Evolutionary conservation across 2,797 vertebrate genomes (phyloP), one percentile per base, ranked within the genome.

Genomic region (Sciurus carolinensis): DNA sequence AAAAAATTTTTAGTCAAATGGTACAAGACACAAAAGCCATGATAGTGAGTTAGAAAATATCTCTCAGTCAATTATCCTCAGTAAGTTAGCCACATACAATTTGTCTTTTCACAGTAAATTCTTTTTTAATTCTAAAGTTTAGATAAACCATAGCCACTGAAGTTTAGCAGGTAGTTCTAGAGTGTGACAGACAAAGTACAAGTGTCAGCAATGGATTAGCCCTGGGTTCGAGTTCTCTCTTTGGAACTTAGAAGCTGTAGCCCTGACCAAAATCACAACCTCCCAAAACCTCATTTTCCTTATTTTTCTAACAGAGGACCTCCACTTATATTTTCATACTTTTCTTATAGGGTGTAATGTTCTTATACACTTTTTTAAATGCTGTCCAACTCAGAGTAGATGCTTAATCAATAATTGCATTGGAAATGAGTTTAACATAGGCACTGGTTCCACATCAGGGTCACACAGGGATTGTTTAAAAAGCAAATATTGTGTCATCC

Each of bases 361-460:
- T 84, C 20, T 81, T 54, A 18, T 9, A 30, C 24, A 11, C 20
- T 26, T 82, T 44, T 69, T 90, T 73, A 72, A 2, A 82, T 42
- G 69, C 7, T 39, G 10, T 30, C 39, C 33, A 13, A 4, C 30
- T 69, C 22, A 84, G 72, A 42, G 11, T 13, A 85, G 22, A 47
- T 39, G 14, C 6, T 71, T 20, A 83, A 26, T 44, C 83, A 88
- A 59, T 15, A 8, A 18, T 15, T 89, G 8, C 3, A 69, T 76
- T 69, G 87, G 14, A 47, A 94, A 96, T 30, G 20, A 75, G 14
- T 94, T 88, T 77, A 83, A 87, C 28, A 18, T 79, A 76, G 82
- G 22, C 33, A 52, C 39, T 67, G 59, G 8, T 67, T 97, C 77
- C 7, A 91, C 10, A 69, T 81, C 4, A 69, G 64, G 26, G n/a